phyloP scores from a whole-genome alignment of 2,888 invertebrate genomes.

The Lathronympha strigana region DNA sequence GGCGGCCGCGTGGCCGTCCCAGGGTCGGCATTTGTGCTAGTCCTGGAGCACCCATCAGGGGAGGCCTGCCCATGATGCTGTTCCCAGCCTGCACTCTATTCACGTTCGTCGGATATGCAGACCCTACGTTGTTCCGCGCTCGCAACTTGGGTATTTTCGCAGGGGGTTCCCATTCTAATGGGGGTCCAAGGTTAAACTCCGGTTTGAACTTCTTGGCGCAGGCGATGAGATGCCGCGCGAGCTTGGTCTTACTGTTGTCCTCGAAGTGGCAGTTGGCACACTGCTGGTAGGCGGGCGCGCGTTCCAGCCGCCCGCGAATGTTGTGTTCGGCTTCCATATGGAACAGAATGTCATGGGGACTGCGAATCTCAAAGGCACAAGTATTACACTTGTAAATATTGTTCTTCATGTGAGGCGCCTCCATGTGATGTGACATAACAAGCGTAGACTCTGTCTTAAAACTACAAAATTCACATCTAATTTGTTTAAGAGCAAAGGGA shows the following conservation, averaged over 20 bases:
- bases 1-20: constrained; percentile 78
- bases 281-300: constrained; percentile 95
- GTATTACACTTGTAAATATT: constrained; percentile 95
- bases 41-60: constrained; percentile 61
- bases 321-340: constrained; percentile 98
- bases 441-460: constrained; percentile 95
- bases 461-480: constrained; percentile 95
- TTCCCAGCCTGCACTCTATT: constrained; percentile 79
- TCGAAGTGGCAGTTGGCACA: constrained; percentile 98
- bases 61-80: constrained; percentile 71
- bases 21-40: constrained; percentile 65
- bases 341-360: constrained; percentile 94
- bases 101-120: constrained; percentile 77
- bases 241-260: constrained; percentile 96
- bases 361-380: constrained; percentile 93
- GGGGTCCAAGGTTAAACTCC: constrained; percentile 94
- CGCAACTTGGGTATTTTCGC: constrained; percentile 93
- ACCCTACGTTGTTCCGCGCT: constrained; percentile 73
- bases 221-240: constrained; percentile 94
- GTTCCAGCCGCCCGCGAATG: constrained; percentile 93
- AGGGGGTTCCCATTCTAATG: constrained; percentile 96
- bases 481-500: constrained; percentile 90
- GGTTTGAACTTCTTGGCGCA: constrained; percentile 96
- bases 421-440: constrained; percentile 95
- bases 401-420: constrained; percentile 96